Evolutionary conservation across 2,888 invertebrate genomes (phyloP).

Genomic region (Drosophila barbarae): DNA sequence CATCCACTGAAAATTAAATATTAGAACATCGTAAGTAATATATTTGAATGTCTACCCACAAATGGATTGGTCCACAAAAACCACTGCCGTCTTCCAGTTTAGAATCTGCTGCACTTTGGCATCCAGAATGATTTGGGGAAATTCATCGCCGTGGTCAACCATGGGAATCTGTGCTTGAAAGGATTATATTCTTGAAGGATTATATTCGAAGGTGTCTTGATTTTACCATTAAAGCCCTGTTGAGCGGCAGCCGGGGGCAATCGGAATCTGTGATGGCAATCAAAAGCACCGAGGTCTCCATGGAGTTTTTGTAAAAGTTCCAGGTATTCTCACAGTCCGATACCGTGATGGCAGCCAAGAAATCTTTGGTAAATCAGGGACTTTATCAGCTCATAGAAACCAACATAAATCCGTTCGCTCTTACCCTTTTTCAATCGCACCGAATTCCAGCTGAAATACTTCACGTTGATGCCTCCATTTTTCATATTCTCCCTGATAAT

Average conservation of each 20-base stretch:
- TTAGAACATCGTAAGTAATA: background rate
- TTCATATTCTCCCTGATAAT: conserved; percentile 84
- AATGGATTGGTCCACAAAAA: conserved; percentile 87
- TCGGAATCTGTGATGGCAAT: conserved; percentile 89
- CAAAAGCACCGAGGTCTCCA: conserved; percentile 84
- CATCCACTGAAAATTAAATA: conserved; percentile 51
- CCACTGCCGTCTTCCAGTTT: conserved; percentile 86
- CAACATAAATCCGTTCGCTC: background rate
- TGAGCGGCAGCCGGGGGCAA: conserved; percentile 86
- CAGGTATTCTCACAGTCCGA: conserved; percentile 89
- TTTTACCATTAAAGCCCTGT: conserved; percentile 84
- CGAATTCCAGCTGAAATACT: conserved; percentile 85
- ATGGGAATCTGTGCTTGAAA: conserved; percentile 81
- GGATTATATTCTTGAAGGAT: background rate
- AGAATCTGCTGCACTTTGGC: conserved; percentile 84
- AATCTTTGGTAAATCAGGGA: conserved; percentile 81
- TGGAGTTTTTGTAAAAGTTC: conserved; percentile 84
- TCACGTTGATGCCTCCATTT: conserved; percentile 85
- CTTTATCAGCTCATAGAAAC: background rate
- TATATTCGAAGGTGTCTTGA: too few relatives aligned
- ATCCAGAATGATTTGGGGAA: conserved; percentile 89
- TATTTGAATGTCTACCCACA: conserved; percentile 82
- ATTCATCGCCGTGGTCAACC: conserved; percentile 85
- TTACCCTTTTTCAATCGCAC: conserved; percentile 86
- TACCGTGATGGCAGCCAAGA: conserved; percentile 86